These are phyloP conservation scores for Apoda limacodes DNA, from an alignment of 2,888 invertebrate genomes.

Conservation along the genomic window DNA sequence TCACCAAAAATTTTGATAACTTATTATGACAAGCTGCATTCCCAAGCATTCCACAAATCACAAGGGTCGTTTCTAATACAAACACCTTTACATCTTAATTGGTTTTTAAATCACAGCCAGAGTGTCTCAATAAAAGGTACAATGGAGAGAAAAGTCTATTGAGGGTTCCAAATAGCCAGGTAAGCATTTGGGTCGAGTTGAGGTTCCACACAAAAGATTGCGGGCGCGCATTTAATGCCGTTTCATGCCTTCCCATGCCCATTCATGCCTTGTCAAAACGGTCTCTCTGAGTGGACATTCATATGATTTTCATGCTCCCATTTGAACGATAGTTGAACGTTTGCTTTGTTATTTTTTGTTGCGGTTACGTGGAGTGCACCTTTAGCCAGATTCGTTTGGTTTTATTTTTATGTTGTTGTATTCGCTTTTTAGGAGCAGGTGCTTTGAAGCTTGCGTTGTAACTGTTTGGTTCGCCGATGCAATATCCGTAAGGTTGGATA, in stretches of 20 bases:
- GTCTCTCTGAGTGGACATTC: constrained; percentile 13
- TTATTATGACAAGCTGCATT: too few relatives aligned
- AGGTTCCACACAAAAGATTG: constrained; percentile 19
- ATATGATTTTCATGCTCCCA: too few relatives aligned
- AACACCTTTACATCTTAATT: constrained; percentile 45
- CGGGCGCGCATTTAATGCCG: constrained; percentile 20
- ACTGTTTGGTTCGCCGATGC: too few relatives aligned
- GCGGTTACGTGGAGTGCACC: not conserved
- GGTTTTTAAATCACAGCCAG: constrained; percentile 39
- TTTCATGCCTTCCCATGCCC: constrained; percentile 17
- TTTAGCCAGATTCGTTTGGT: too few relatives aligned
- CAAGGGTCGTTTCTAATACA: constrained; percentile 9
- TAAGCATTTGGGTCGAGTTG: constrained; percentile 20
- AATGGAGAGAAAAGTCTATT: constrained; percentile 24
- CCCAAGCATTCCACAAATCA: too few relatives aligned
- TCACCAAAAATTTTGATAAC: too few relatives aligned
- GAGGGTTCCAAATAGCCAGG: constrained; percentile 24
- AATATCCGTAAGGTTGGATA: too few relatives aligned
- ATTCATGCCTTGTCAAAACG: constrained; percentile 22
- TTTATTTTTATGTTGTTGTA: too few relatives aligned
- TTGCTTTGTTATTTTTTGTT: constrained; percentile 2
- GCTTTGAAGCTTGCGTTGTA: too few relatives aligned
- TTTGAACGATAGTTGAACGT: too few relatives aligned
- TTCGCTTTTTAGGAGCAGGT: too few relatives aligned
- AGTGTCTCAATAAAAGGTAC: constrained; percentile 27